Percentiles rank a stretch among this genome's conserved stretches.
These are phyloP conservation scores for Ibidorhyncha struthersii DNA, from an alignment of 2,113 vertebrate species.

Conservation along the genomic window DNA sequence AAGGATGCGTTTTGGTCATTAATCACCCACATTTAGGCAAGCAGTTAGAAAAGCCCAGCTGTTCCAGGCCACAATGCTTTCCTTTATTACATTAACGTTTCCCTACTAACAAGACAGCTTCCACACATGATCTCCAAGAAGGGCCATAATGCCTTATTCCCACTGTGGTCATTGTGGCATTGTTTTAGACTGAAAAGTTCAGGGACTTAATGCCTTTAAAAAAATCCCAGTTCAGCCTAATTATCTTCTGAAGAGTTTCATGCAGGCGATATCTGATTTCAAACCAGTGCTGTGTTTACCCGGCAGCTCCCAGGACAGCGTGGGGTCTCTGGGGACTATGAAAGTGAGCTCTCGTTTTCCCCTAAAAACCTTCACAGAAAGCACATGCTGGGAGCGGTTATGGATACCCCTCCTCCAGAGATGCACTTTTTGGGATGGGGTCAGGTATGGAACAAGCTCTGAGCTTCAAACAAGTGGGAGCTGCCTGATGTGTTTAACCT, in stretches of 20 bases:
- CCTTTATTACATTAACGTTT: constrained; percentile 27
- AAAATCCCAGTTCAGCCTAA: constrained; percentile 54
- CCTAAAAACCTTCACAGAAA: not conserved
- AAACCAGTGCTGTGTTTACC: accelerated
- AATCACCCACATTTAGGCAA: constrained; percentile 57
- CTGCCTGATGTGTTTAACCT: not conserved
- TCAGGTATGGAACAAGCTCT: accelerated
- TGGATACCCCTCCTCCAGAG: not conserved
- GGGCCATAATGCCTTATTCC: constrained; percentile 64
- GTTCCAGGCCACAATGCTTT: constrained; percentile 46
- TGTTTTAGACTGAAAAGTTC: constrained; percentile 72
- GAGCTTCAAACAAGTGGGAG: not conserved
- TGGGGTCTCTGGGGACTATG: not conserved
- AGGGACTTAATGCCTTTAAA: constrained; percentile 57
- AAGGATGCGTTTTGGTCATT: constrained; percentile 64
- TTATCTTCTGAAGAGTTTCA: not conserved
- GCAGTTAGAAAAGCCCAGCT: constrained; percentile 63
- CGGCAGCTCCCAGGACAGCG: not conserved
- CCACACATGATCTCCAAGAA: constrained; percentile 63
- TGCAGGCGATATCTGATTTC: not conserved
- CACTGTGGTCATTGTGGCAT: constrained; percentile 47
- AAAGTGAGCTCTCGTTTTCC: not conserved
- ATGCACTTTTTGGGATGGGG: not conserved
- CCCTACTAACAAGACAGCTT: constrained; percentile 60
- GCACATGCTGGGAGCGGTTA: not conserved